These are phyloP conservation scores for Monodelphis domestica DNA, from an alignment of 2,797 vertebrate species.

Conservation along the genomic window DNA sequence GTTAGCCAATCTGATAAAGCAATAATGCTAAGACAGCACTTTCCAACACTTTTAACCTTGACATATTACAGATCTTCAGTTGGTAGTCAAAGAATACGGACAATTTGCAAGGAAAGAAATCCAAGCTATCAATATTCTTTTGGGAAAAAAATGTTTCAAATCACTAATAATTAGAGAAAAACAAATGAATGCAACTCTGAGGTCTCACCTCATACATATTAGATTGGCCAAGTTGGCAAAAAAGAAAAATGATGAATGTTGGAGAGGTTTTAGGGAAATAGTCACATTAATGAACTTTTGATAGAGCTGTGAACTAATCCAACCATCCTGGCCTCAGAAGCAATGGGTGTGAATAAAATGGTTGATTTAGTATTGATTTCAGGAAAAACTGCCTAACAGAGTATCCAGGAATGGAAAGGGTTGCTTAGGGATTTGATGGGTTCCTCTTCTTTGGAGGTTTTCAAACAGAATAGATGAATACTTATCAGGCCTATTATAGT, in stretches of 20 bases:
- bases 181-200: too few relatives aligned
- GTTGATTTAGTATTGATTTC: background rate
- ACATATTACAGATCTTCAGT: background rate
- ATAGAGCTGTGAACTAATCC: background rate
- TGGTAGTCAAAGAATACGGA: background rate
- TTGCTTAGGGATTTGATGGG: background rate
- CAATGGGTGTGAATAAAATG: background rate
- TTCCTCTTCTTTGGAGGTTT: background rate
- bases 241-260: too few relatives aligned
- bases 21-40: background rate
- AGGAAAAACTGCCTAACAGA: background rate
- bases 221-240: too few relatives aligned
- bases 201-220: too few relatives aligned
- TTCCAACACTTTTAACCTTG: background rate
- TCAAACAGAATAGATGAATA: background rate
- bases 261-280: too few relatives aligned
- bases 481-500: background rate
- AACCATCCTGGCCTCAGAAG: background rate
- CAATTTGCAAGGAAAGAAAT: background rate
- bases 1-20: background rate
- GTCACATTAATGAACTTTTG: too few relatives aligned
- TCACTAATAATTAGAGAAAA: too few relatives aligned
- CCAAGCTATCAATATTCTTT: too few relatives aligned
- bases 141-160: too few relatives aligned
- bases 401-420: background rate